phyloP scores from a whole-genome alignment of 2,797 vertebrate genomes.

The Tangara arthus region DNA sequence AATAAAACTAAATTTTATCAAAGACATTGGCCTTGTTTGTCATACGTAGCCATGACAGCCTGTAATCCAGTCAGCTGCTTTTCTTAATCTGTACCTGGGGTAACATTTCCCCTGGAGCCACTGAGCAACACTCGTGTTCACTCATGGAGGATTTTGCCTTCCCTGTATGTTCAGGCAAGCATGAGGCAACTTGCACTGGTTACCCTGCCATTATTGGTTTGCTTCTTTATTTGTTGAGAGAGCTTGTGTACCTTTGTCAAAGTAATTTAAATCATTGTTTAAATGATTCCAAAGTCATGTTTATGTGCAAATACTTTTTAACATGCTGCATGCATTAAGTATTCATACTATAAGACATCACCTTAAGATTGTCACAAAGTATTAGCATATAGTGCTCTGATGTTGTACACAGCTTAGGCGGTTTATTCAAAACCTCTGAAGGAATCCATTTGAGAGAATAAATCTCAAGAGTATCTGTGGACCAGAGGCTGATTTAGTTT shows the following conservation, averaged over 20 bases:
- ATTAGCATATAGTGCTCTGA: background rate
- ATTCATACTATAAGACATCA: background rate
- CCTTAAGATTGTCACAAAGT: background rate
- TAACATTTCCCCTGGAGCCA: background rate
- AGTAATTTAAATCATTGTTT: background rate
- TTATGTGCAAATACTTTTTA: conserved; percentile 4
- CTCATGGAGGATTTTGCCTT: background rate
- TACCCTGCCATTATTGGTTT: background rate
- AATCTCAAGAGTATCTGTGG: background rate
- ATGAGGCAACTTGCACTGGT: background rate
- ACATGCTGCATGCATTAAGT: background rate
- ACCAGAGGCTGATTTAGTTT: background rate
- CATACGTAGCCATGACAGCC: background rate
- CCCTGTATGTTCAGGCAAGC: background rate
- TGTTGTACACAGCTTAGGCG: background rate
- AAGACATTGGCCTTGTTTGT: background rate
- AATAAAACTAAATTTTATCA: background rate
- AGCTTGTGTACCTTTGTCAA: background rate
- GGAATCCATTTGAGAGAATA: background rate
- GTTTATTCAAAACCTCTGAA: background rate
- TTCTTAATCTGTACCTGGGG: background rate
- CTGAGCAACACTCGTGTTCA: background rate
- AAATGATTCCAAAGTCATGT: background rate
- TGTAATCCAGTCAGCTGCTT: background rate
- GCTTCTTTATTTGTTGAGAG: background rate